Evolutionary conservation across 2,888 invertebrate genomes (phyloP), one percentile per base, ranked within the genome.

Genomic region (Cryptocheilus praepositus): DNA sequence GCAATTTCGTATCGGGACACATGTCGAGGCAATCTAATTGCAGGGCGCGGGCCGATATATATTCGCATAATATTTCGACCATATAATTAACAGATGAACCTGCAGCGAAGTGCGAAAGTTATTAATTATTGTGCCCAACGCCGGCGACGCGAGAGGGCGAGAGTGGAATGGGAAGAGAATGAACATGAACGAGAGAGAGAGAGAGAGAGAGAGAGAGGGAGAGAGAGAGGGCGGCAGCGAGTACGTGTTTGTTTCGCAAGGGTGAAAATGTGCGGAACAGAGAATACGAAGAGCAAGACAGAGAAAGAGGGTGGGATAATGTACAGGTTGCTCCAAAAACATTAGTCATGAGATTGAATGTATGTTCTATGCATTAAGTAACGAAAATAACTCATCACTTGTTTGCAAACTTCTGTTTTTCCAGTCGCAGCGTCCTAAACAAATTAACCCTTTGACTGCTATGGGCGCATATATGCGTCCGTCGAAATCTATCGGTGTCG

Each of bases 81-180:
- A 66, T 66, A 71, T 78, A 78, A 78, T 73, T 73, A 78, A 76
- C 73, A 77, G 64, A 70, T 54, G 65, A 57, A 56, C 57, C 53
- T 21, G 64, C 49, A 45, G 51, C 43, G 62, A 56, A 67, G 65
- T 67, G 75, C 66, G 71, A 78, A 73, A 71, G 73, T 73, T 73
- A 77, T 79, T 79, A 78, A 78, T 78, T 65, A 49, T 49, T 18
- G 18, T 49, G 49, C 16, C 49, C 49, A 49, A 18, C 16, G 18
- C n/a, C 49, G 16, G 49, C 18, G 22, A 21, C 15, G 52, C 3
- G 19, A 44, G 22, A 22, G n/a, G 46, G 43, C 16, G 56, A 56
- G 56, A n/a, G 18, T 7, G 55, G 36, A 43, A 55, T 7, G 36
- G 55, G 22, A 36, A 55, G 19, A 55, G 13, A 13, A 18, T 36